Percentiles rank a stretch among this genome's conserved stretches.
Conservation (phyloP, 2,888 invertebrate species). For the Cephalotes varians region DNA sequence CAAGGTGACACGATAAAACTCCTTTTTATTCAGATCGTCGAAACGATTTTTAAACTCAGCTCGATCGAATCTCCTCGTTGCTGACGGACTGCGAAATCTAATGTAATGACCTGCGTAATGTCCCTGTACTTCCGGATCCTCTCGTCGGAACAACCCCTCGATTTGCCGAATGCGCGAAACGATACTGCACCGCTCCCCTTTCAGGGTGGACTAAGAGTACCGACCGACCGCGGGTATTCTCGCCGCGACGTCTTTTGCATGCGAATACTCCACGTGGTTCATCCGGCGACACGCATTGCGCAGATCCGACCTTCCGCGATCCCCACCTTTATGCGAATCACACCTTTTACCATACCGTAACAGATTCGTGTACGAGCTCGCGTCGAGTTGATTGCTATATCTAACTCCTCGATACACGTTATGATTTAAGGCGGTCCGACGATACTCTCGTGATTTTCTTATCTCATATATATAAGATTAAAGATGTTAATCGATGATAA, state of each 20-base stretch:
- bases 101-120: not conserved
- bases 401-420: not conserved
- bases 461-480: not conserved
- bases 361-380: conserved; percentile 46
- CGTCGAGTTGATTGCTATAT: not conserved
- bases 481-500: conserved; percentile 1
- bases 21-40: not conserved
- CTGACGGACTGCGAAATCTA: not conserved
- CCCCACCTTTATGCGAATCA: conserved; percentile 75
- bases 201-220: conserved; percentile 73
- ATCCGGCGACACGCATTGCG: conserved; percentile 82
- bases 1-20: conserved; percentile 4
- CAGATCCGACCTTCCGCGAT: conserved; percentile 79
- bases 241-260: conserved; percentile 81
- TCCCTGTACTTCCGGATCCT: not conserved
- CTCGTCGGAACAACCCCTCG: not conserved
- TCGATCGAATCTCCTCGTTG: not conserved
- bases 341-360: conserved; percentile 71
- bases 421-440: not conserved
- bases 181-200: conserved; percentile 70
- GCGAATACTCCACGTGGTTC: conserved; percentile 82
- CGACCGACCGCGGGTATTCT: conserved; percentile 65
- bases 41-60: not conserved
- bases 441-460: not conserved
- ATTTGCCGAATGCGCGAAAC: conserved; percentile 47